A percentile compares a stretch with the other conserved stretches of the same genome.
phyloP scores from a whole-genome alignment of 2,113 vertebrate genomes.

The Sciurus niger region DNA sequence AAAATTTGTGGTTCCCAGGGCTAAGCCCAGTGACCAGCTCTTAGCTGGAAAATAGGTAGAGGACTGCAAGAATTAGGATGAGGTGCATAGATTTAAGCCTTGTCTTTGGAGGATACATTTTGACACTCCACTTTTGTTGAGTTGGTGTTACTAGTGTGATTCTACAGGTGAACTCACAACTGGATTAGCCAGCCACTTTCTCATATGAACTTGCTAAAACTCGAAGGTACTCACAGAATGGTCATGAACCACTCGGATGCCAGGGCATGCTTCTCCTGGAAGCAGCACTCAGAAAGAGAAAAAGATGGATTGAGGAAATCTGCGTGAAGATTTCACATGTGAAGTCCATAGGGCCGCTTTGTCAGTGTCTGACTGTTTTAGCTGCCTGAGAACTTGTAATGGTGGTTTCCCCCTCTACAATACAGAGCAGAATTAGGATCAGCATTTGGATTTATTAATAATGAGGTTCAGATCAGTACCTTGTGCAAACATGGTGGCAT shows the following conservation, averaged over 20 bases:
- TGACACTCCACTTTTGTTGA: background rate
- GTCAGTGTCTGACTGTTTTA: background rate
- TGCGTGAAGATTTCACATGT: rapidly evolving
- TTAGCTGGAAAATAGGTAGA: background rate
- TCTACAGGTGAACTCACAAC: background rate
- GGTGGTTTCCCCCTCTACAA: background rate
- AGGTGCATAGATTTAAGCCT: background rate
- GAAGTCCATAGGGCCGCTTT: rapidly evolving
- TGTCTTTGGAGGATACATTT: background rate
- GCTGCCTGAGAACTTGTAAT: background rate
- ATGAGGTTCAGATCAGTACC: background rate
- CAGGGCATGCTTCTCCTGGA: background rate
- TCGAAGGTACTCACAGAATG: background rate
- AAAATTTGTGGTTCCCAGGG: background rate
- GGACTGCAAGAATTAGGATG: background rate
- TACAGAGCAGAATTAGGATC: background rate
- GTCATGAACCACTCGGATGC: rapidly evolving
- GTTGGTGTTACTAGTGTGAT: background rate
- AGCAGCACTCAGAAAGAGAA: background rate
- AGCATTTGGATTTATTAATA: background rate
- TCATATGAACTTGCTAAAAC: background rate
- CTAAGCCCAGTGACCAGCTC: background rate
- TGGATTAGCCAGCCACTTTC: background rate
- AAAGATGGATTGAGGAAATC: background rate
- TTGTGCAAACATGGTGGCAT: background rate